Conservation (phyloP, 2,888 invertebrate genomes). For the Brenthis hecate region DNA sequence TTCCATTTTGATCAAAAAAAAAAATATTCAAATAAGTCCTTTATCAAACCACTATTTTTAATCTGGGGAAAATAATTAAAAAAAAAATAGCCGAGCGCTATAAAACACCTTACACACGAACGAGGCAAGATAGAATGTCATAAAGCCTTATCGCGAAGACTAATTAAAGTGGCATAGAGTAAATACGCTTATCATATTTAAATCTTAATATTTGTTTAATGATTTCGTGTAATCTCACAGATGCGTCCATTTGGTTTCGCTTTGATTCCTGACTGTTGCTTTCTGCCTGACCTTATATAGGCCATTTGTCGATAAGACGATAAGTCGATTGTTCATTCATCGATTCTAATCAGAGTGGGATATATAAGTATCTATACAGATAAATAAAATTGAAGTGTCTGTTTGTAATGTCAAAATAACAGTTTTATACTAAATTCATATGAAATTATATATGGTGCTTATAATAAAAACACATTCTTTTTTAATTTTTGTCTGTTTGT, state of each 20-base stretch:
- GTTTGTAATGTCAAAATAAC: too few relatives aligned
- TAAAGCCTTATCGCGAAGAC: slow-evolving; percentile 16
- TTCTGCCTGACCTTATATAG: slow-evolving; percentile 36
- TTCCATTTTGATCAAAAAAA: slow-evolving; percentile 61
- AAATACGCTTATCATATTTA: slow-evolving; percentile 35
- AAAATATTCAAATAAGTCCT: neutral
- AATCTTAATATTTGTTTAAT: neutral
- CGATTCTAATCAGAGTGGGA: neutral
- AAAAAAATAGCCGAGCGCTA: neutral
- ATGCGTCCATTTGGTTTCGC: slow-evolving; percentile 44
- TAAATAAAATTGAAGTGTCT: too few relatives aligned
- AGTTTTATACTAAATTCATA: too few relatives aligned
- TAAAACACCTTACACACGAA: slow-evolving; percentile 18
- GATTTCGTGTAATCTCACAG: slow-evolving; percentile 35
- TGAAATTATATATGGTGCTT: too few relatives aligned
- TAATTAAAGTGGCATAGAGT: slow-evolving; percentile 25
- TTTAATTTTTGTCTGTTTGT: too few relatives aligned
- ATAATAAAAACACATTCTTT: too few relatives aligned
- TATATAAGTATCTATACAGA: neutral
- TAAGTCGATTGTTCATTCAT: slow-evolving; percentile 23
- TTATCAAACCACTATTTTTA: too few relatives aligned
- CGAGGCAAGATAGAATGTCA: slow-evolving; percentile 27
- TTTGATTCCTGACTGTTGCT: slow-evolving; percentile 45
- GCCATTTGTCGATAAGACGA: slow-evolving; percentile 26
- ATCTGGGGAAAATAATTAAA: too few relatives aligned